These are phyloP conservation scores for Ladona fulva DNA, from an alignment of 1,140 invertebrate species.

Conservation along the genomic window DNA sequence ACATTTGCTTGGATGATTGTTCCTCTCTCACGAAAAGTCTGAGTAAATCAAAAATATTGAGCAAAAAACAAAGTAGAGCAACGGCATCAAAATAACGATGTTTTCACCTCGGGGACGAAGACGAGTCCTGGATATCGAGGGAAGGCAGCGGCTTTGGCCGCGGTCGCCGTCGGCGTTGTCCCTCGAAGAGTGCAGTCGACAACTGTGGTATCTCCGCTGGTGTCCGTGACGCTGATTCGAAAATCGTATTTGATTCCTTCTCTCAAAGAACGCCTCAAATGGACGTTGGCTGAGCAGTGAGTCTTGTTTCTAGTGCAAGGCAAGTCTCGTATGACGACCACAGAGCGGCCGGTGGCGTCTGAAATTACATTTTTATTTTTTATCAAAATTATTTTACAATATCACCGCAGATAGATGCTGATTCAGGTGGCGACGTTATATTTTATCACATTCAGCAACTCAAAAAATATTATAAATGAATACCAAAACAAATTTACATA, in stretches of 20 bases:
- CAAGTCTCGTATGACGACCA: constrained; percentile 64
- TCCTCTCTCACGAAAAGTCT: too few species aligned
- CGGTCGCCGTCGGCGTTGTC: constrained; percentile 70
- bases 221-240: constrained; percentile 61
- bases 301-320: constrained; percentile 74
- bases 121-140: constrained; percentile 72
- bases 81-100: too few species aligned
- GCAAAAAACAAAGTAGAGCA: too few species aligned
- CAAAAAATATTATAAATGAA: too few species aligned
- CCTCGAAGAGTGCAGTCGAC: constrained; percentile 73
- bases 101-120: constrained; percentile 71
- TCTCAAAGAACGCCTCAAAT: constrained; percentile 60
- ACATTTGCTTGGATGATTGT: too few species aligned
- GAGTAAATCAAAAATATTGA: too few species aligned
- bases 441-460: too few species aligned
- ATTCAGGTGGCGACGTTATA: too few species aligned
- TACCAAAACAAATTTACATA: too few species aligned
- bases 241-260: constrained; percentile 68
- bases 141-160: constrained; percentile 66
- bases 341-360: constrained; percentile 54
- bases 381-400: too few species aligned
- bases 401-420: too few species aligned
- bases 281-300: constrained; percentile 74
- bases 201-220: constrained; percentile 61
- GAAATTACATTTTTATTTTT: constrained; percentile 12